Evolutionary conservation across 1,140 invertebrate genomes (phyloP), one percentile per base, ranked within the genome.

Genomic region (Drosophila lacteicornis): DNA sequence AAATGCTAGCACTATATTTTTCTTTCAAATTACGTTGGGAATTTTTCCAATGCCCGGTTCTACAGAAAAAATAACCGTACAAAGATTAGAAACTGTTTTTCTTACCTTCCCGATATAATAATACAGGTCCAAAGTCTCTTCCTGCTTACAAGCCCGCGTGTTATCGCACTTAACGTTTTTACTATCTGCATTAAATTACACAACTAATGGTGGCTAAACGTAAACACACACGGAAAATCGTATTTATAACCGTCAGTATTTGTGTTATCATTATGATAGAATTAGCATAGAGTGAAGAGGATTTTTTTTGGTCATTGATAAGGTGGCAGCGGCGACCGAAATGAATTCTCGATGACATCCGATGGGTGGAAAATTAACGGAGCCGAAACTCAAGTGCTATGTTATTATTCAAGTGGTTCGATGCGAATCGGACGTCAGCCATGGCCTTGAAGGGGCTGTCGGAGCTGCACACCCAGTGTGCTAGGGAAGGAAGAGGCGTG

Each of bases 121-220:
- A n/a, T 40, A 57, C 25, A 19, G 38, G 51, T 59, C 61, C 38
- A 43, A 65, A 65, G 61, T 65, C 36, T 62, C 36, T 40, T 4
- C 8, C n/a, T 25, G 46, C 19, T 45, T 27, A 55, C 50, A 47
- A 11, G 36, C n/a, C 8, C 33, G 6, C 25, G 4, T 25, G 17
- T n/a, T 75, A 65, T 76, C 74, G 36, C 42, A 45, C 27, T 27
- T 49, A 51, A 75, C 51, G 25, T 27, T 58, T 65, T 61, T 60
- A 78, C 57, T 78, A 78, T 78, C 75, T 77, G 61, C 63, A 53
- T 69, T 69, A 77, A 78, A 78, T 78, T 69, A 78, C 74, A 78
- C 75, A 77, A 77, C 75, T 78, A 78, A 78, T 78, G 71, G 40
- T 30, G 46, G 30, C 46, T 25, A 66, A 56, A 58, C 51, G 60